Evolutionary conservation across 37 sponge, comb jelly and placozoan genomes (phyloP), one percentile per base, ranked within the genome.

Genomic region (Tethya wilhelma): DNA sequence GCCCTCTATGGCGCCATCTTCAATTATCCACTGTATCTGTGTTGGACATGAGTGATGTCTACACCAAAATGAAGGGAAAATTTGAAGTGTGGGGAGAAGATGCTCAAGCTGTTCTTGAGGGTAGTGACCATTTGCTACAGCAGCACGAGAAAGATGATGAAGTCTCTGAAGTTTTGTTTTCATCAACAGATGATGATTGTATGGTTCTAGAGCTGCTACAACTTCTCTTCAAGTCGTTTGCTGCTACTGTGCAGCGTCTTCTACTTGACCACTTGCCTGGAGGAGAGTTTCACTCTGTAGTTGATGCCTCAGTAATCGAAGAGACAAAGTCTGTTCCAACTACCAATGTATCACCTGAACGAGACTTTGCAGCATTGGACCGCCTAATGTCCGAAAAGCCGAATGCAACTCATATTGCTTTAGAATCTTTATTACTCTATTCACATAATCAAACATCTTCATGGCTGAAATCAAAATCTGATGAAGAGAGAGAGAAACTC

Each of bases 281-380:
- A 25, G 82, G 73, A n/a, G 58, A 59, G 44, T 81, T 58, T 71
- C 46, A 67, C 41, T 56, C 44, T 28, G 73, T 70, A 12, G 57
- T 63, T 41, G 73, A 71, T 70, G 64, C 6, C 5, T 3, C n/a
- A 14, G 14, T 80, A 38, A 33, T 57, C 22, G 73, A 31, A 32
- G 71, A 70, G 58, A 53, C 49, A 9, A 44, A 44, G 4, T 62
- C 67, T 71, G 82, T 81, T 56, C 82, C 82, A 19, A 81, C 72
- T 29, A 81, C 82, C 9, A 81, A 81, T 81, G 82, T 81, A 40
- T n/a, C 64, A 19, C 73, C 82, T 26, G 82, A 81, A 36, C 25
- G 82, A 23, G 73, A 81, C 33, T 81, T 81, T 60, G 82, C 82
- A 2, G 34, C 71, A 20, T 49, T 81, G 26, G 82, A 81, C 38